A percentile compares a stretch with the other conserved stretches of the same genome.
phyloP scores from a whole-genome alignment of 1,140 invertebrate species.

The Brachionus asplanchnoidis region DNA sequence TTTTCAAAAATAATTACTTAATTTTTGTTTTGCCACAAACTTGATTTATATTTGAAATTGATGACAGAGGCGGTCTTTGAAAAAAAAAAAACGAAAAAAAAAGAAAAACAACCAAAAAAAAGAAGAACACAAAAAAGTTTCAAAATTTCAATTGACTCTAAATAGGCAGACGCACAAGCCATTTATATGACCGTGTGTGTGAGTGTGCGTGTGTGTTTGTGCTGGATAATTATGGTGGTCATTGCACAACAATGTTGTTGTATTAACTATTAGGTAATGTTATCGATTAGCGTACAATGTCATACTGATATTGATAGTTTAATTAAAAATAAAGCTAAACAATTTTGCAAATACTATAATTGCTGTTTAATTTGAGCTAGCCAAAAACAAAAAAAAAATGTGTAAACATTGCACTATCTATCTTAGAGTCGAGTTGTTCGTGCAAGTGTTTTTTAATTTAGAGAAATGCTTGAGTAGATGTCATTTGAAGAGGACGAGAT shows the following conservation, averaged over 20 bases:
- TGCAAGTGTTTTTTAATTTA: background rate
- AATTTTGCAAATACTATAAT: conserved; percentile 22
- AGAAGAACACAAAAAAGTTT: too few relatives aligned
- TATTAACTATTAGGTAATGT: conserved; percentile 21
- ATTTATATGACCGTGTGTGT: background rate
- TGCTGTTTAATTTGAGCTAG: background rate
- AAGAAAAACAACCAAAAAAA: too few relatives aligned
- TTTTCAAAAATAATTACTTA: too few relatives aligned
- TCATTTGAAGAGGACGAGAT: background rate
- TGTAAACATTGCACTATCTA: conserved; percentile 1
- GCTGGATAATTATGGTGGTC: background rate
- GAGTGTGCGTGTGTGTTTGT: background rate
- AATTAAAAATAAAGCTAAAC: conserved; percentile 37
- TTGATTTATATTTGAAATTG: too few relatives aligned
- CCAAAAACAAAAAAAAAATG: background rate
- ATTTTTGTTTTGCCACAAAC: too few relatives aligned
- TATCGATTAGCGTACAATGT: conserved; percentile 16
- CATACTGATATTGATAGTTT: conserved; percentile 37
- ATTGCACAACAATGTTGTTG: conserved; percentile 19
- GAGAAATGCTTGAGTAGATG: background rate
- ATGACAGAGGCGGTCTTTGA: too few relatives aligned
- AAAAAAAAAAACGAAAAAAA: too few relatives aligned
- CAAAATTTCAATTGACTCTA: background rate
- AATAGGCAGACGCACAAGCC: background rate
- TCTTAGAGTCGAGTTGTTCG: background rate